Percentiles rank a stretch among this genome's conserved stretches.
These are phyloP conservation scores for Euphonia xanthogaster DNA, from an alignment of 2,797 vertebrate species.

Conservation along the genomic window DNA sequence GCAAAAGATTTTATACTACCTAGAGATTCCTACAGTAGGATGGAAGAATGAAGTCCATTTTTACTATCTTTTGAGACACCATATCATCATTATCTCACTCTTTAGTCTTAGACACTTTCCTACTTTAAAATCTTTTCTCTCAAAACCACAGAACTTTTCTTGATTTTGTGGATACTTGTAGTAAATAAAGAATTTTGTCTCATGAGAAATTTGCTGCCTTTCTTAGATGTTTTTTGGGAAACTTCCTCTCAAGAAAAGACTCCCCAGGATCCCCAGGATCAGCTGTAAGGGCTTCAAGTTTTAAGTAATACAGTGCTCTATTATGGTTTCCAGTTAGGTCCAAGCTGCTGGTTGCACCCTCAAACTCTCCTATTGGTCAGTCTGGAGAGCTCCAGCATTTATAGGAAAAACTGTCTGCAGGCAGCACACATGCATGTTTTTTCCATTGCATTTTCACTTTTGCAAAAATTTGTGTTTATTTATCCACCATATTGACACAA, in stretches of 20 bases:
- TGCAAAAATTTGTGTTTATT: not conserved
- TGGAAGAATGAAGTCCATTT: not conserved
- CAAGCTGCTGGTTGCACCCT: not conserved
- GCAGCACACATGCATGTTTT: not conserved
- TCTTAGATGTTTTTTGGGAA: not conserved
- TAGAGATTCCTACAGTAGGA: not conserved
- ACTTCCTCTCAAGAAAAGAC: not conserved
- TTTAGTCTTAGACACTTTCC: not conserved
- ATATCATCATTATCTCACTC: not conserved
- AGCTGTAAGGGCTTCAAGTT: not conserved
- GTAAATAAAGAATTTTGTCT: not conserved
- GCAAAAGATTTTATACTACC: not conserved
- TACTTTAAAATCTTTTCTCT: not conserved
- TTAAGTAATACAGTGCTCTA: not conserved
- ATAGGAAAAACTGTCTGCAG: not conserved
- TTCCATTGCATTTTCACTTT: not conserved
- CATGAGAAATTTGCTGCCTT: not conserved
- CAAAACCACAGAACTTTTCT: not conserved
- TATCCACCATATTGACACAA: slow-evolving; percentile 33
- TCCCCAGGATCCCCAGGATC: not conserved
- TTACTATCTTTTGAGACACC: not conserved
- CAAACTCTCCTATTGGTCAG: not conserved
- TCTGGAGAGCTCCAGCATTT: not conserved
- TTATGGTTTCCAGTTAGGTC: not conserved
- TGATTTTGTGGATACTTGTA: not conserved